Evolutionary conservation across 37 sponge, comb jelly and placozoan genomes (phyloP).

Genomic region (Lycopodina hypogea): DNA sequence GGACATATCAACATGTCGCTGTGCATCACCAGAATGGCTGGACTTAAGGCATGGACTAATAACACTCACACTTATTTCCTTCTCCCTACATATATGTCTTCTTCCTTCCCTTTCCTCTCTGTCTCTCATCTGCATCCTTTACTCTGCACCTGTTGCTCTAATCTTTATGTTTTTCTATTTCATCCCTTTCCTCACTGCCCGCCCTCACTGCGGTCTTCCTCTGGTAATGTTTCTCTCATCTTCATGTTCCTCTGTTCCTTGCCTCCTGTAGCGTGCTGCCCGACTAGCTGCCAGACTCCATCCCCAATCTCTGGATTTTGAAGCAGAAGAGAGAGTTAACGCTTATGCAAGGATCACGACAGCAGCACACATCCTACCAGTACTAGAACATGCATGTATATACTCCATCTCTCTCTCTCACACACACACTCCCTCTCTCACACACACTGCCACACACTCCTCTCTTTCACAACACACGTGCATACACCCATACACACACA

Average conservation of each 20-base stretch:
- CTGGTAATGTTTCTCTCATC: too few species aligned
- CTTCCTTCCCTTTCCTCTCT: too few species aligned
- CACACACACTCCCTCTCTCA: too few species aligned
- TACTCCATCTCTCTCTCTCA: too few species aligned
- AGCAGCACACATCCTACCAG: slow-evolving; percentile 11
- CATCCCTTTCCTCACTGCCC: too few species aligned
- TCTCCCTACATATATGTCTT: too few species aligned
- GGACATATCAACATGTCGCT: slow-evolving; percentile 43
- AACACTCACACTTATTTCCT: not conserved
- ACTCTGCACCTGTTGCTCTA: not conserved
- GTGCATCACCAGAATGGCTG: slow-evolving; percentile 58
- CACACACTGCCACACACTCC: slow-evolving; percentile 1
- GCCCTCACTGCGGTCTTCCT: too few species aligned
- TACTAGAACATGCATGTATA: not conserved
- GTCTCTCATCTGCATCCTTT: not conserved
- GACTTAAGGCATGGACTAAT: slow-evolving; percentile 65
- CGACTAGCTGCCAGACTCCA: slow-evolving; percentile 16
- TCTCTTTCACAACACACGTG: not conserved
- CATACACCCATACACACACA: too few species aligned
- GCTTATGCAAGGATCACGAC: slow-evolving; percentile 42
- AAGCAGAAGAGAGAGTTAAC: slow-evolving; percentile 56
- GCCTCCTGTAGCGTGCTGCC: slow-evolving; percentile 41
- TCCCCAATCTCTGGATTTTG: slow-evolving; percentile 39
- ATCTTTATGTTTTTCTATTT: too few species aligned
- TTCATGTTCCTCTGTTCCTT: too few species aligned